Percentiles rank a stretch among this genome's conserved stretches.
phyloP scores from a whole-genome alignment of 2,888 invertebrate species.

The Neria commutata region DNA sequence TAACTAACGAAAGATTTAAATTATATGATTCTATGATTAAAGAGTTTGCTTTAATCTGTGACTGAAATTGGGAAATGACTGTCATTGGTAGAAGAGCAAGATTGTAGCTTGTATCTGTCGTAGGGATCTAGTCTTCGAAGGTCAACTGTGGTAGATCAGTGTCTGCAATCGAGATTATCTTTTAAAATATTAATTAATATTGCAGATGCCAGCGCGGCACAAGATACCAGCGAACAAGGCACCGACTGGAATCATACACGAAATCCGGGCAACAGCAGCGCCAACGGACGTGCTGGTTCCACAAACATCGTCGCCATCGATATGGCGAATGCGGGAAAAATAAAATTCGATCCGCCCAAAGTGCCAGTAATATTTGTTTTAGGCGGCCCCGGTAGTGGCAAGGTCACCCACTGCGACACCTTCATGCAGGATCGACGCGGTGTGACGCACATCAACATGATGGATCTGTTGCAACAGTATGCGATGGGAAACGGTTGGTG shows the following conservation, averaged over 20 bases:
- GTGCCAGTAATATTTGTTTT: constrained; percentile 89
- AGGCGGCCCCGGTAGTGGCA: constrained; percentile 95
- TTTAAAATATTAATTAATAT: constrained; percentile 4
- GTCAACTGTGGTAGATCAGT: too few species aligned
- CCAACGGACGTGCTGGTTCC: constrained; percentile 54
- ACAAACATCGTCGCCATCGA: constrained; percentile 72
- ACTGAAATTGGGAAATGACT: too few species aligned
- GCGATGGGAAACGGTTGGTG: constrained; percentile 81
- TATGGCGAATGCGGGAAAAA: constrained; percentile 79
- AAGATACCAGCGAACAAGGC: constrained; percentile 72
- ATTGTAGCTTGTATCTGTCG: too few species aligned
- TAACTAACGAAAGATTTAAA: too few species aligned
- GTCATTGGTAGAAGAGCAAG: too few species aligned
- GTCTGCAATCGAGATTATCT: too few species aligned
- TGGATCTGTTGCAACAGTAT: constrained; percentile 86
- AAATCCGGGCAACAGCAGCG: constrained; percentile 45
- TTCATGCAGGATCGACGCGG: constrained; percentile 85
- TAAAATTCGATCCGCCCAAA: constrained; percentile 84
- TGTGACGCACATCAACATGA: constrained; percentile 89
- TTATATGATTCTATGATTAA: too few species aligned
- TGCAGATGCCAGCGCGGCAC: constrained; percentile 70
- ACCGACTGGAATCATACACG: constrained; percentile 61
- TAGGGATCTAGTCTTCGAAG: too few species aligned
- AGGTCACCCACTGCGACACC: constrained; percentile 96
- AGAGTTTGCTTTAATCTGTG: too few species aligned